Evolutionary conservation across 2,888 invertebrate species (phyloP), one percentile per base, ranked within the genome.

Genomic region (Trichogramma dendrolimi): DNA sequence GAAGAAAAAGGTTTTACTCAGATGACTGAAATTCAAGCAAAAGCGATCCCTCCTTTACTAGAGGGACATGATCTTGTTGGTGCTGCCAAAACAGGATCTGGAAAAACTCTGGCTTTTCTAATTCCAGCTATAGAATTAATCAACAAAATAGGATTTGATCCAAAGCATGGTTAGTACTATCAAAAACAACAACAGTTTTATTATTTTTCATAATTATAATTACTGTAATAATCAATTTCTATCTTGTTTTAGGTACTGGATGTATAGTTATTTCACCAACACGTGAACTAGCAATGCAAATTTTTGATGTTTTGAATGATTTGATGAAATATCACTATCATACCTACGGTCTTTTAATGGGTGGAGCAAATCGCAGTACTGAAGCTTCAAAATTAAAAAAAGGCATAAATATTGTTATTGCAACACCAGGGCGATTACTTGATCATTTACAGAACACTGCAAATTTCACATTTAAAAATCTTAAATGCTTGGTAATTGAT

Each of bases 241-340:
- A 6, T 8, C 27, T 43, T 50, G n/a, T 66, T 54, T n/a, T 67
- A 90, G 91, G 93, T 59, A 95, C 96, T 62, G 97, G 97, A 14
- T 91, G 91, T 40, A 88, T 98, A 49, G 88, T 98, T 55, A 89
- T 98, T 68, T 96, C 96, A 1, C 98, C 98, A 0, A 98, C 98
- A 1, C 84, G 98, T 73, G 98, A 98, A 79, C 83, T 98, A 73
- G 91, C 96, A 0, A 96, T 98, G 94, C 97, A 98, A 81, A 98
- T 96, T 0, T 98, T 94, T 83, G 96, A 96, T 55, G 97, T 98
- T 0, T 80, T 98, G n/a, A 92, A 93, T 80, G 96, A 97, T 76
- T 81, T 98, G 48, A 90, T 97, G 87, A 88, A 92, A 70, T 86
- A 91, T 78, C 92, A 96, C 80, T 90, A 94, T 78, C 92, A 96